Conservation (phyloP, 2,888 invertebrate genomes). For the Hypsopygia costalis region DNA sequence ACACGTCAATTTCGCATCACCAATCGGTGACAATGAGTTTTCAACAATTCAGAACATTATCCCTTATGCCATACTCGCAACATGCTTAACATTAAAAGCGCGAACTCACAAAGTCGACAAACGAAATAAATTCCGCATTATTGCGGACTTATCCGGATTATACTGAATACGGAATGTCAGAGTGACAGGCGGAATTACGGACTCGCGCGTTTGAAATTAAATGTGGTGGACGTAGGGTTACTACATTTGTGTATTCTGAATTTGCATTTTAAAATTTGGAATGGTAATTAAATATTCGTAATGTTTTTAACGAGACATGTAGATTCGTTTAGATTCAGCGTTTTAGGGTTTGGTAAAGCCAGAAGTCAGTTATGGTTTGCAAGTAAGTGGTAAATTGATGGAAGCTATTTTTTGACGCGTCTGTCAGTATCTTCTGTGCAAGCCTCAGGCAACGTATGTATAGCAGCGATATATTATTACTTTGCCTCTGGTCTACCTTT, state of each 20-base stretch:
- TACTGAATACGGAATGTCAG: constrained; percentile 30
- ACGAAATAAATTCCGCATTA: constrained; percentile 37
- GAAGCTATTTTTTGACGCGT: too few species aligned
- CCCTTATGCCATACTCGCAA: not conserved
- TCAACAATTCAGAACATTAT: not conserved
- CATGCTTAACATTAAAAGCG: constrained; percentile 10
- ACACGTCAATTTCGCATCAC: too few species aligned
- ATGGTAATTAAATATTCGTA: too few species aligned
- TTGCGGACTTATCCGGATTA: constrained; percentile 42
- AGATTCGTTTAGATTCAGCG: too few species aligned
- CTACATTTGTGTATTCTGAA: not conserved
- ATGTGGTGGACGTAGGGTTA: constrained; percentile 23
- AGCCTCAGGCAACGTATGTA: too few species aligned
- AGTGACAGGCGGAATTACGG: constrained; percentile 29
- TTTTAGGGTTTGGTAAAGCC: too few species aligned
- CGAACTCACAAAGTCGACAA: constrained; percentile 22
- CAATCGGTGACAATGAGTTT: not conserved
- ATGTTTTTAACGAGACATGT: too few species aligned
- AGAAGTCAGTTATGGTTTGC: too few species aligned
- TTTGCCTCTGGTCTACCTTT: too few species aligned
- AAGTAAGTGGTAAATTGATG: too few species aligned
- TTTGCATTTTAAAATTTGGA: not conserved
- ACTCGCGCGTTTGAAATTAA: constrained; percentile 29
- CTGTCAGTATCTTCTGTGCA: too few species aligned
- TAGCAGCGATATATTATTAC: too few species aligned